Evolutionary conservation across 2,888 invertebrate genomes (phyloP), one percentile per base, ranked within the genome.

Genomic region (Pollenia amentaria): DNA sequence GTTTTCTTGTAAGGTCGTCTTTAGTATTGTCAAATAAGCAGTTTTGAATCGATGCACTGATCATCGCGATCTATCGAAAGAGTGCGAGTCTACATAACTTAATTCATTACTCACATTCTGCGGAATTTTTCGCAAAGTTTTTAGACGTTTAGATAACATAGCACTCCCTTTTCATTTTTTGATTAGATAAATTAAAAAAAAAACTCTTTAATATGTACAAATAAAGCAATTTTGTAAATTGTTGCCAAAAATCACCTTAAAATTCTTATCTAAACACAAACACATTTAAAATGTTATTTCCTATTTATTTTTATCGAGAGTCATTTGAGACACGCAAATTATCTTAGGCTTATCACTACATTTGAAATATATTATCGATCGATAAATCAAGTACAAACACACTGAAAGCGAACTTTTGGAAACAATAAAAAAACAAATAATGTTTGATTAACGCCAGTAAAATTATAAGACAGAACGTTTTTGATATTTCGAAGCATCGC

Each of bases 401-500:
- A 65, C 14, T 67, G 55, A 44, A 77, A 46, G 12, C 11, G 44
- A 42, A 42, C 40, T 18, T 51, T 14, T 76, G 64, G 62, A 51
- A 70, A 69, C 44, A 53, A 72, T 18, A 53, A 67, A n/a, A n/a
- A 48, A 16, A 8, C 40, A 16, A 40, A 18, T 46, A 40, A 57
- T 57, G 38, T 60, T n/a, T 73, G 10, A 38, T 48, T 40, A 77
- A 38, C n/a, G 11, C n/a, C 38, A 18, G 57, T 46, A 46, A 46
- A n/a, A 67, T 51, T 76, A 44, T 67, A 6, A 38, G 16, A 62
- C 73, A 75, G 69, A 62, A 16, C 62, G 60, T 44, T 69, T 75
- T 51, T 51, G 18, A 73, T 51, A 60, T 48, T 75, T 65, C 57
- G 48, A 21, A 51, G 12, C 29, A 42, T 46, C 57, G 57, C 11